Base-by-base conservation (phyloP, 1,140 invertebrate species). In the Drosophila takahashii region DNA sequence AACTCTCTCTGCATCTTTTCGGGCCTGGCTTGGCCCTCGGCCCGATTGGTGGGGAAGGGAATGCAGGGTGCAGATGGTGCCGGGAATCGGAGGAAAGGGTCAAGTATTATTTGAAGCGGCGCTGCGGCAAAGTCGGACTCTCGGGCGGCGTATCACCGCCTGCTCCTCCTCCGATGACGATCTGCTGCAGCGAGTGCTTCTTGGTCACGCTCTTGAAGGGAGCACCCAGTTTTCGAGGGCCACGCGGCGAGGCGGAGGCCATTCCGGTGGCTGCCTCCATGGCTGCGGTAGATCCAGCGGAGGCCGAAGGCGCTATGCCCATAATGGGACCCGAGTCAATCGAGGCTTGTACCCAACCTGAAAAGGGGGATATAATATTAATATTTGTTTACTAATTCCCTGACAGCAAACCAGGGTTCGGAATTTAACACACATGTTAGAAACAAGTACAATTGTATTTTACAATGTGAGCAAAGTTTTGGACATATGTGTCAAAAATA, bases 161-260 rank as follows among this genome's bases (percentile, higher is more conserved):
- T 18, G 61, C 58, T 60, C 53, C 71, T 50, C 37, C 81, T 15
- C 81, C 84, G 5, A 87, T 62, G 5, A 72, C 84, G 50, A 89
- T 89, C 79, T 93, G 66, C n/a, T 92, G 90, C 48, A 85, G 64
- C 1, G 87, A 83, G 41, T 81, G 81, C 70, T 92, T 83, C 61
- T 90, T 87, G 91, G 93, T 92, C 44, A 92, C 92, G 56, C 76
- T 86, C 76, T 94, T 94, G 45, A 94, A 92, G 42, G 92, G 93
- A 6, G 90, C 78, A 4, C 93, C 92, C 26, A 93, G 74, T 77
- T 93, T 93, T 47, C 93, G 93, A 8, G 93, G 62, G 15, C 93
- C 93, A 11, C 93, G 83, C 1, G 93, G 93, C 16, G 93, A 94
- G 16, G 81, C 60, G 16, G 90, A 81, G 1, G 61, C 32, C 54